Base-by-base conservation (phyloP, 2,888 invertebrate genomes). In the Spilarctia lutea region DNA sequence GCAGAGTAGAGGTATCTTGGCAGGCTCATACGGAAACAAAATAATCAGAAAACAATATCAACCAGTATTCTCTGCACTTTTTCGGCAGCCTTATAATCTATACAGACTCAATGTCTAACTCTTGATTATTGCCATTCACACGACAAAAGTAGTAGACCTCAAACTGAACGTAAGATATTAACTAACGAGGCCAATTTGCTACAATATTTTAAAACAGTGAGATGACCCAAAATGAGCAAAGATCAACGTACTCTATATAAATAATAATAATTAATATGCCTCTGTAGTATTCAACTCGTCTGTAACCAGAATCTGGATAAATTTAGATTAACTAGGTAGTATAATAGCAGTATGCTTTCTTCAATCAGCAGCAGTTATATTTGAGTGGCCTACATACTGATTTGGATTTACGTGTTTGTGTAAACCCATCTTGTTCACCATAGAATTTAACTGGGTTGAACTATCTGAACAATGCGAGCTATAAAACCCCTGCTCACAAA, bases 371-470 rank as follows among this genome's bases (percentile, higher is more conserved):
- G 48, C 45, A 60, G 60, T 68, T 68, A 68, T 68, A 68, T 68
- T 45, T 68, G 68, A 16, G 45, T 45, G 68, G 45, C 68, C 68
- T 45, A 68, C 48, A 27, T n/a, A 27, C 30, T 68, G 67, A n/a
- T 67, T 65, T 67, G 67, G n/a, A 67, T 42, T 30, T 18, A 35
- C 35, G 33, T 65, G 27, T 60, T 27, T 60, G 1, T 27, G 27
- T 60, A 27, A 60, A 27, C 60, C 13, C 60, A 0, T 27, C 16
- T 60, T 3, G 16, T 27, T 60, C 27, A 60, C 60, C 27, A 60
- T 60, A 27, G 60, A 16, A 27, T 27, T 56, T 16, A 27, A 16
- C 27, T 60, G 27, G 27, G 27, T 60, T 60, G 60, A 11, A 27
- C 60, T 6, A 13, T 16, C n/a, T 56, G n/a, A 56, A 56, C n/a